These are phyloP conservation scores for Pangasius sanitwongsei DNA, from an alignment of 2,797 vertebrate species.

Conservation along the genomic window DNA sequence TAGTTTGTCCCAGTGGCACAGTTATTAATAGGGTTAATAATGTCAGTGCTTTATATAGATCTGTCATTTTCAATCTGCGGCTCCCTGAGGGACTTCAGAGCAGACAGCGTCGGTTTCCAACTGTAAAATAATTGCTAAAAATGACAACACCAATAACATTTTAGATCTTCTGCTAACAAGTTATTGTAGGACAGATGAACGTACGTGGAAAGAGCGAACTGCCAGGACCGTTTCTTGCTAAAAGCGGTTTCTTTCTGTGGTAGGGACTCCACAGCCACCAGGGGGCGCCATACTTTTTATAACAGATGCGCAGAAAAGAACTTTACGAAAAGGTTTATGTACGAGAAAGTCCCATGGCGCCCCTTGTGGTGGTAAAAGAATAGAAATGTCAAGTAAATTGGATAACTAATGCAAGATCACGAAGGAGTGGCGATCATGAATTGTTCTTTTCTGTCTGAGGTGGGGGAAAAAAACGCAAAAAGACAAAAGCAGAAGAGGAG, in stretches of 20 bases:
- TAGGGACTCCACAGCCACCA: not conserved
- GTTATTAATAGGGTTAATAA: conserved; percentile 32
- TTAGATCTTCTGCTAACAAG: too few species aligned
- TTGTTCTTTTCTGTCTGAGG: not conserved
- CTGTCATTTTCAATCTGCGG: not conserved
- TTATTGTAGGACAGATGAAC: not conserved
- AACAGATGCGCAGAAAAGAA: not conserved
- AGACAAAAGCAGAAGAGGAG: not conserved
- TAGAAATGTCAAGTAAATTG: not conserved
- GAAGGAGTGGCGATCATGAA: not conserved
- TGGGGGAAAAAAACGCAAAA: not conserved
- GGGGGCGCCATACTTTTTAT: not conserved
- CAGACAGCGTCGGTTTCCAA: not conserved
- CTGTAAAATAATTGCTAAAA: not conserved
- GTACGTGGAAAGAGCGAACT: not conserved
- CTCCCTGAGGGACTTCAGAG: not conserved
- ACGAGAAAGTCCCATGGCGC: not conserved
- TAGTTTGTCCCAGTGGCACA: not conserved
- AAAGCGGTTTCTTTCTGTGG: not conserved
- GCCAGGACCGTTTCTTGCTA: too few species aligned
- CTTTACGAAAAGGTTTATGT: not conserved
- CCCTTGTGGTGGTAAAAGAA: not conserved
- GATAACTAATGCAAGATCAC: not conserved
- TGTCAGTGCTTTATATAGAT: conserved; percentile 23
- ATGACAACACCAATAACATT: not conserved